Base-by-base conservation (phyloP, 2,888 invertebrate genomes). In the Invenusta paracnida region DNA sequence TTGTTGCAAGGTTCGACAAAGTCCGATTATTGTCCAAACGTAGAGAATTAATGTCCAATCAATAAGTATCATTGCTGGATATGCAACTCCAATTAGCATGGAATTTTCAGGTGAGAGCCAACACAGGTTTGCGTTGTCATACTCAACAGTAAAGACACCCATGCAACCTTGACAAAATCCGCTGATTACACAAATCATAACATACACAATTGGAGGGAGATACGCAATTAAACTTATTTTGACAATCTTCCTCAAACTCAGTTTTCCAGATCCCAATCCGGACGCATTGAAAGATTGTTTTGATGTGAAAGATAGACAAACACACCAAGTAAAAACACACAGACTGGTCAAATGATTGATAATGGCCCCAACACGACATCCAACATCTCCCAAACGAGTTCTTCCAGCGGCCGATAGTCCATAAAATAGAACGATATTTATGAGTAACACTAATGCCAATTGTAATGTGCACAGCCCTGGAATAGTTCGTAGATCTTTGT, bases 381-480 rank as follows among this genome's bases (percentile, higher is more conserved):
- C 81, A 11, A n/a, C 11, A 25, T 79, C 81, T 11, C 81, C 81
- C 2, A 79, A 11, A 11, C 28, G 25, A 11, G 5, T 5, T 79
- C 28, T 2, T 28, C 28, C 28, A 79, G n/a, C 25, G n/a, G n/a
- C 5, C 5, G 25, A 23, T 25, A 79, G n/a, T 5, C 5, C 25
- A n/a, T 25, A 79, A 79, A 25, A 79, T 2, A 2, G n/a, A n/a
- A n/a, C 81, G n/a, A 11, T 11, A 79, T 79, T 79, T n/a, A 28
- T 79, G 5, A 79, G 28, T 11, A 79, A n/a, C 5, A 5, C 5
- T 11, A 2, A 11, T 11, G 11, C 5, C 25, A 79, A 28, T 5
- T 79, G 25, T 79, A 79, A 11, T 79, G 81, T 79, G 28, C 81
- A 79, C 5, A 79, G 5, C n/a, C 81, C 81, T 23, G 81, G 28